phyloP scores from a whole-genome alignment of 2,797 vertebrate species.

The Takifugu ocellatus region DNA sequence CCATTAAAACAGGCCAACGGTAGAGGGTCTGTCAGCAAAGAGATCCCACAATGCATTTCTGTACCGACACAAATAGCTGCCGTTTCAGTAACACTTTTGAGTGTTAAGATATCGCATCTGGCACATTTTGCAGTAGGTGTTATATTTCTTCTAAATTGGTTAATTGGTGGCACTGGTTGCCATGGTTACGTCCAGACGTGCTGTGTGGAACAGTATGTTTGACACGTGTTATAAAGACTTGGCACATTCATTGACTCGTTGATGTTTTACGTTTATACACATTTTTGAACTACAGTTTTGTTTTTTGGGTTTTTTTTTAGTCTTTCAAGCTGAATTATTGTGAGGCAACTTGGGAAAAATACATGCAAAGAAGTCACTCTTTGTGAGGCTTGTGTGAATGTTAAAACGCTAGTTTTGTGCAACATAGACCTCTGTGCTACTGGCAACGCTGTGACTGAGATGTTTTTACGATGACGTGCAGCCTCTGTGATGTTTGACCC shows the following conservation, averaged over 20 bases:
- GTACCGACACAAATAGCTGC: background rate
- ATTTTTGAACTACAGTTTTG: no score
- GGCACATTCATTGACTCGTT: no score
- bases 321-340: no score
- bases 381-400: no score
- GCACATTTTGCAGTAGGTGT: background rate
- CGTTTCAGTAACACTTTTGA: background rate
- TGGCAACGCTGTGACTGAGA: background rate
- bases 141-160: background rate
- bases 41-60: background rate
- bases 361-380: no score
- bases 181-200: background rate
- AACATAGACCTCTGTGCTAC: background rate
- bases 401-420: background rate
- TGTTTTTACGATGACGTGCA: background rate
- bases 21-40: no score
- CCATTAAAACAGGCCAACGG: no score
- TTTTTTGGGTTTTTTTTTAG: no score
- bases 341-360: no score
- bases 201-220: no score
- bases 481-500: conserved; percentile 18
- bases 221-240: no score
- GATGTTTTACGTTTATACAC: no score
- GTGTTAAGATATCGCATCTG: background rate
- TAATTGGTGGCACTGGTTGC: background rate